Conservation (phyloP, 2,113 vertebrate species). For the Hemicordylus capensis region DNA sequence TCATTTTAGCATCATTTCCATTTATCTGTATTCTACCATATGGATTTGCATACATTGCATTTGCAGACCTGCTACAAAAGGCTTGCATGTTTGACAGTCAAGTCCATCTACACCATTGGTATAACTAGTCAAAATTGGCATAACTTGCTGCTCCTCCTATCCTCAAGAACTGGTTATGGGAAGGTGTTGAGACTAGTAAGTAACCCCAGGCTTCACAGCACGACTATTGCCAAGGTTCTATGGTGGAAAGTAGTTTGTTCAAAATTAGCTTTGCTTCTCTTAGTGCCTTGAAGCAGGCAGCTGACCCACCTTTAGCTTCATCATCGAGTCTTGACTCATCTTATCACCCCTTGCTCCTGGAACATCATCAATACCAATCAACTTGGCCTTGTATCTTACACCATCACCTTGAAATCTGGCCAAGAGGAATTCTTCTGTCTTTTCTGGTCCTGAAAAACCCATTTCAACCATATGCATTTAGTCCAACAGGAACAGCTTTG, state of each 20-base stretch:
- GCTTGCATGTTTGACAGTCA: neutral
- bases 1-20: neutral
- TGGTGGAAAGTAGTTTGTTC: neutral
- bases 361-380: slow-evolving; percentile 94
- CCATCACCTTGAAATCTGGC: slow-evolving; percentile 94
- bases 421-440: slow-evolving; percentile 91
- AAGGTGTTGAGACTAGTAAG: no score
- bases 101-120: neutral
- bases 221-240: no score
- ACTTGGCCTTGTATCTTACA: slow-evolving; percentile 93
- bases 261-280: neutral
- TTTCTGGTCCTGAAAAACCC: slow-evolving; percentile 81
- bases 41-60: neutral
- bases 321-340: slow-evolving; percentile 99
- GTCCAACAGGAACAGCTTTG: neutral
- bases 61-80: neutral
- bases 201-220: no score
- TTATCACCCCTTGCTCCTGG: slow-evolving; percentile 93
- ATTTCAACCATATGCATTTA: slow-evolving; percentile 4
- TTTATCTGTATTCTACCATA: neutral
- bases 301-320: slow-evolving; percentile 92
- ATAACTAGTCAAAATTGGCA: no score
- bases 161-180: no score
- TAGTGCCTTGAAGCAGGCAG: neutral
- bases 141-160: no score